Base-by-base conservation (phyloP, 1,140 invertebrate species). In the Saxidomus purpurata region DNA sequence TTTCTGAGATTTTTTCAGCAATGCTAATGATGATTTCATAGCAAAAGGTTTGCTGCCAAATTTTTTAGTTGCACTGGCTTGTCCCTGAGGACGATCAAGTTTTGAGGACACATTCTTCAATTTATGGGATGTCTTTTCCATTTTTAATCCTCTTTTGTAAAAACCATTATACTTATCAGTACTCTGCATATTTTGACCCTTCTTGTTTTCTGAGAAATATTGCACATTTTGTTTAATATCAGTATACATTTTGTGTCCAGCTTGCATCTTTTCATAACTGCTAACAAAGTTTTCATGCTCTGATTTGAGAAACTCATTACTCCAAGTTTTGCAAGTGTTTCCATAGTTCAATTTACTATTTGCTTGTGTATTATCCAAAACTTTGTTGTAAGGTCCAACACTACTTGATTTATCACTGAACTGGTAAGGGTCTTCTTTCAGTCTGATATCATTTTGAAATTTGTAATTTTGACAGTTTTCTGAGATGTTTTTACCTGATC, bases 401-500 rank as follows among this genome's bases (percentile, higher is more conserved):
- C 67, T 49, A 52, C 59, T 79, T 38, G 55, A 69, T 19, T 67
- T 81, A 79, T 89, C 82, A 80, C 43, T 67, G 82, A 84, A 84
- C 38, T 74, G 47, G 80, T 38, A 79, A 34, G 61, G 40, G 22
- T 63, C 77, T 11, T 83, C 38, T 25, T 89, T 67, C 17, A 63
- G 61, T 8, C 55, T 61, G 28, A 19, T 67, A 9, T 49, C 76
- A 22, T 63, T 49, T n/a, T 84, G 25, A 63, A 25, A 38, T 9
- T 38, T 84, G 19, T 36, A 43, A 55, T 87, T 47, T 36, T 80
- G 77, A 59, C 80, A 67, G 19, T 88, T 63, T 61, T 36, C 69
- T 15, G 92, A 92, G 79, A 87, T 87, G 31, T 80, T 67, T 52
- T 89, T 69, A 8, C 90, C 90, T 25, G 83, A 17, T 49, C 89